Evolutionary conservation across 2,797 vertebrate species (phyloP), one percentile per base, ranked within the genome.

Genomic region (Sphaeramia orbicularis): DNA sequence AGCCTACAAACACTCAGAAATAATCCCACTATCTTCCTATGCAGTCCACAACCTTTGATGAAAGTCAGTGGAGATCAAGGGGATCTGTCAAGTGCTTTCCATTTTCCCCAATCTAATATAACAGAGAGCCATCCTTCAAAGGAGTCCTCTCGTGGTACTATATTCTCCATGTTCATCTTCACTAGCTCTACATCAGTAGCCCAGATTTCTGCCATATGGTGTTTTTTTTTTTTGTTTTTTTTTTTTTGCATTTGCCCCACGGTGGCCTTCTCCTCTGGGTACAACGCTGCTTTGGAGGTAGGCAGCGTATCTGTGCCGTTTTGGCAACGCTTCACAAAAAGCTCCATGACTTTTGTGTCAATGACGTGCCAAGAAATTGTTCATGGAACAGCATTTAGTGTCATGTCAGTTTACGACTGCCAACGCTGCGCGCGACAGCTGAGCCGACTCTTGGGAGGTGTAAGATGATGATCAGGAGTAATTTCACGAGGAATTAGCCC

Each of bases 1-100:
- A 93, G 91, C 87, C 83, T 74, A 84, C 87, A 92, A 91, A 94
- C 90, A 91, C 90, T 90, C 87, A 67, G 72, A 81, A 91, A 90
- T 93, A 94, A 94, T 93, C 92, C 89, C 7, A 14, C 82, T 89
- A 89, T 93, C 92, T 91, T 85, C 80, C 83, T 75, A 81, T 86
- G 83, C 87, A 89, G 89, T 90, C 83, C 80, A 68, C 64, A 92
- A 89, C 86, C 91, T 92, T 90, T 94, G 93, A 94, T 94, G 90
- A 93, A 93, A 93, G 91, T 93, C 92, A 89, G 86, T 81, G 69
- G 89, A 94, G 92, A 94, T 94, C 91, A 94, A 94, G 91, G 85
- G 91, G 81, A 92, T 90, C 90, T 90, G 90, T 92, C 91, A 91
- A 92, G 92, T 86, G 89, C 88, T 89, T 93, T 93, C 89, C 91